phyloP scores from a whole-genome alignment of 2,888 invertebrate genomes.

The Eupeodes latifasciatus region DNA sequence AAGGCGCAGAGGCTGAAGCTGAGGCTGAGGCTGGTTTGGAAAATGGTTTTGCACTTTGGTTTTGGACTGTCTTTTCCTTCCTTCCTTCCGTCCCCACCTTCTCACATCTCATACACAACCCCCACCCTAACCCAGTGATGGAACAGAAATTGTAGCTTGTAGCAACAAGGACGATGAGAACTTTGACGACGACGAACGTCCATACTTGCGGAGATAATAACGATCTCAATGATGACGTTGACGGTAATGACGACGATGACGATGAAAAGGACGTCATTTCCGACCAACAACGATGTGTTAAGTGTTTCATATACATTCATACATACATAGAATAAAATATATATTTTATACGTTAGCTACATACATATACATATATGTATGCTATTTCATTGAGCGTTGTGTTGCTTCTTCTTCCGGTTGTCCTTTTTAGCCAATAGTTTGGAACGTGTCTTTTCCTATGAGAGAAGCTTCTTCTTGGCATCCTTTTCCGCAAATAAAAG shows the following conservation, averaged over 20 bases:
- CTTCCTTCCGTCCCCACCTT: too few species aligned
- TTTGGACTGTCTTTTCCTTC: background rate
- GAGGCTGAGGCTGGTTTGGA: background rate
- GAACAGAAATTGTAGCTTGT: constrained; percentile 3
- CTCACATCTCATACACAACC: too few species aligned
- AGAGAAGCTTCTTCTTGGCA: constrained; percentile 42
- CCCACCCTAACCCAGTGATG: background rate
- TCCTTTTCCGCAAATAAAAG: constrained; percentile 18
- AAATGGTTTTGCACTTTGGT: background rate
- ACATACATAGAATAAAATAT: background rate
- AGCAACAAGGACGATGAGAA: background rate
- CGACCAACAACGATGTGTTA: constrained; percentile 65
- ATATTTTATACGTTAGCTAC: background rate
- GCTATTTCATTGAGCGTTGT: constrained; percentile 39
- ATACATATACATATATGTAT: background rate
- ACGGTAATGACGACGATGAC: constrained; percentile 61
- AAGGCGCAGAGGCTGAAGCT: background rate
- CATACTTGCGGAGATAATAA: constrained; percentile 18
- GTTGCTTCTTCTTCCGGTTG: constrained; percentile 27
- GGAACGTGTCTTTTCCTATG: constrained; percentile 52
- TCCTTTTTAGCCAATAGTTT: constrained; percentile 37
- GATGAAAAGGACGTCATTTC: constrained; percentile 67
- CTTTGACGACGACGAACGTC: background rate
- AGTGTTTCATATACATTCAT: constrained; percentile 54
- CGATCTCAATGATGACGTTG: constrained; percentile 39